phyloP scores from a whole-genome alignment of 2,113 vertebrate species.

The Promerops cafer region DNA sequence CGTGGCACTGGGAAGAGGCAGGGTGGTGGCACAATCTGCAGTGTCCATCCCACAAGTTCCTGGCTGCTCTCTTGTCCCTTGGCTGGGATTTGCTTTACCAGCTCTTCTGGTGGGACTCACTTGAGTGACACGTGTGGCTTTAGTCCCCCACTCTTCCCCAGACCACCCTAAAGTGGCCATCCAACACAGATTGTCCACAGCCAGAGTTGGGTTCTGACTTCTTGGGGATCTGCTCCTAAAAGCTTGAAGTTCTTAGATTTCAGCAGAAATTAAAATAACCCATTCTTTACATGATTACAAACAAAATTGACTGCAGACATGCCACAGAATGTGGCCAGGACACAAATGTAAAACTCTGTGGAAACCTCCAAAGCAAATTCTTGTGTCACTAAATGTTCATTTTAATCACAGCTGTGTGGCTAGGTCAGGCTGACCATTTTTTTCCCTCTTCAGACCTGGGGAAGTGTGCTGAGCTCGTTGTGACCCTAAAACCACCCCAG shows the following conservation, averaged over 20 bases:
- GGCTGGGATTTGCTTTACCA: neutral
- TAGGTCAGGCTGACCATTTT: neutral
- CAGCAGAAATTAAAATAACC: neutral
- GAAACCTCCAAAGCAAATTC: neutral
- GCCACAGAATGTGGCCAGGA: neutral
- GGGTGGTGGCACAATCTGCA: neutral
- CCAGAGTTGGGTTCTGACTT: fast-evolving
- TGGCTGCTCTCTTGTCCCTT: neutral
- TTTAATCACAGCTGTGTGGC: neutral
- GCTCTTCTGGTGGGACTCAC: neutral
- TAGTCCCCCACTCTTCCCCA: fast-evolving
- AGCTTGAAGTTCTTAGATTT: neutral
- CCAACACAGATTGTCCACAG: neutral
- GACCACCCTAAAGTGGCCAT: neutral
- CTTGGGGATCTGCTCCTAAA: neutral
- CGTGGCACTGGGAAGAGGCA: fast-evolving
- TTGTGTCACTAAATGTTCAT: neutral
- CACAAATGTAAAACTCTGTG: neutral
- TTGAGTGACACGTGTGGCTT: fast-evolving
- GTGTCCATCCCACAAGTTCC: neutral
- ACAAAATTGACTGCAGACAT: neutral
- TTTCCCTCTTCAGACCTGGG: neutral
- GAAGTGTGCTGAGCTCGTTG: fast-evolving
- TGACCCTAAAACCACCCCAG: neutral
- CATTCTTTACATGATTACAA: neutral